Percentiles rank a stretch among this genome's conserved stretches.
phyloP scores from a whole-genome alignment of 2,797 vertebrate genomes.

The Threskiornis aethiopicus region DNA sequence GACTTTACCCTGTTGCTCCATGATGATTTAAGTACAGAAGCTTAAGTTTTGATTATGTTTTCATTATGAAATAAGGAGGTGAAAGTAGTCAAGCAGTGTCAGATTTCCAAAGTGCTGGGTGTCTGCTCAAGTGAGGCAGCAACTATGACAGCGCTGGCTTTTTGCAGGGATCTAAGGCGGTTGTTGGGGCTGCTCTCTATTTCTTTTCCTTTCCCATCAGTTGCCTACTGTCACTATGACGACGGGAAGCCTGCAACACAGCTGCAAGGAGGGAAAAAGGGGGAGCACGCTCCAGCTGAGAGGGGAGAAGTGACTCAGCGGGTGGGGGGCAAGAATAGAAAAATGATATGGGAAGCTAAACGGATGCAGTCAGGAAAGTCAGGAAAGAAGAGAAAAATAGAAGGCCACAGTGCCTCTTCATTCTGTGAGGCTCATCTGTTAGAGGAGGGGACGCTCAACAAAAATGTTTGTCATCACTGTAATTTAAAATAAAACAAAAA shows the following conservation, averaged over 20 bases:
- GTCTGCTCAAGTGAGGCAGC: background rate
- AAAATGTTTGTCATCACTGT: background rate
- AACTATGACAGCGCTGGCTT: background rate
- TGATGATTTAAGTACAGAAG: background rate
- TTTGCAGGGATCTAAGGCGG: background rate
- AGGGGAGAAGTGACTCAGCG: background rate
- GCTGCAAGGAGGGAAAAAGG: background rate
- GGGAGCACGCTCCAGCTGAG: background rate
- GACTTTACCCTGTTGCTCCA: background rate
- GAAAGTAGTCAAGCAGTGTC: background rate
- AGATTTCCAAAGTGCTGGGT: background rate
- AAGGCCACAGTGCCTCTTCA: background rate
- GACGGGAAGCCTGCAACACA: background rate
- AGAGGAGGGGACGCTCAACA: background rate
- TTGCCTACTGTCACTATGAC: conserved; percentile 1
- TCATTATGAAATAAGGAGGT: background rate
- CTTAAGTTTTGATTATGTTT: background rate
- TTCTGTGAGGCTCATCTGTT: background rate
- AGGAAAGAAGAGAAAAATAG: background rate
- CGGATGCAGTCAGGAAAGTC: background rate
- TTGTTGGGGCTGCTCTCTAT: background rate
- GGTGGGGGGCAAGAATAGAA: background rate
- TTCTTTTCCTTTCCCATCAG: background rate
- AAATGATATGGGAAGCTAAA: background rate
- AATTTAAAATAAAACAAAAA: background rate